These are phyloP conservation scores for Burhinus oedicnemus DNA, from an alignment of 2,113 vertebrate genomes.

Conservation along the genomic window DNA sequence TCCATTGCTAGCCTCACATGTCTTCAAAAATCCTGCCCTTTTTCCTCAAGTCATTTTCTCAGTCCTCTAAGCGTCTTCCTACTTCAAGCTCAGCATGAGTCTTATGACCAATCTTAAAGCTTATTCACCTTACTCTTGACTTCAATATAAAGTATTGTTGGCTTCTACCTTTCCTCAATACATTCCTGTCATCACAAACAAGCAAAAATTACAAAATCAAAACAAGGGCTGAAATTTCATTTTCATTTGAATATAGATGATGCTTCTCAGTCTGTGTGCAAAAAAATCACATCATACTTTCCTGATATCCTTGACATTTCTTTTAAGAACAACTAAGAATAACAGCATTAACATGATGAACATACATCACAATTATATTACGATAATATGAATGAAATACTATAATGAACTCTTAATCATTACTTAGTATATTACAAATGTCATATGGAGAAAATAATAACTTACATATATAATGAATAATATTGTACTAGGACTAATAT, in stretches of 20 bases:
- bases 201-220: background rate
- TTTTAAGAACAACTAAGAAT: slow-evolving; percentile 34
- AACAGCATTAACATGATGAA: slow-evolving; percentile 55
- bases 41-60: background rate
- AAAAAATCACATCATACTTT: background rate
- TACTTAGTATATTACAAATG: slow-evolving; percentile 71
- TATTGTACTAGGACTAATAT: slow-evolving; percentile 66
- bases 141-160: background rate
- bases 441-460: slow-evolving; percentile 68
- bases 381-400: slow-evolving; percentile 58
- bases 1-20: background rate
- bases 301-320: slow-evolving; percentile 11
- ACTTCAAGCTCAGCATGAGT: background rate
- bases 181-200: background rate
- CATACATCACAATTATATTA: slow-evolving; percentile 65
- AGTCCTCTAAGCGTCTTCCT: background rate
- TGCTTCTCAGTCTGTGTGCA: background rate
- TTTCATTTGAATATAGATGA: background rate
- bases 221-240: background rate
- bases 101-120: background rate
- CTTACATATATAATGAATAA: slow-evolving; percentile 71
- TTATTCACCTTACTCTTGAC: background rate
- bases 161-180: background rate
- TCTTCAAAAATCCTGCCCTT: background rate
- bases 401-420: slow-evolving; percentile 71